A percentile compares a stretch with the other conserved stretches of the same genome.
These are phyloP conservation scores for Antedon mediterranea DNA, from an alignment of 53 echinoderm and acorn worm species.

Conservation along the genomic window DNA sequence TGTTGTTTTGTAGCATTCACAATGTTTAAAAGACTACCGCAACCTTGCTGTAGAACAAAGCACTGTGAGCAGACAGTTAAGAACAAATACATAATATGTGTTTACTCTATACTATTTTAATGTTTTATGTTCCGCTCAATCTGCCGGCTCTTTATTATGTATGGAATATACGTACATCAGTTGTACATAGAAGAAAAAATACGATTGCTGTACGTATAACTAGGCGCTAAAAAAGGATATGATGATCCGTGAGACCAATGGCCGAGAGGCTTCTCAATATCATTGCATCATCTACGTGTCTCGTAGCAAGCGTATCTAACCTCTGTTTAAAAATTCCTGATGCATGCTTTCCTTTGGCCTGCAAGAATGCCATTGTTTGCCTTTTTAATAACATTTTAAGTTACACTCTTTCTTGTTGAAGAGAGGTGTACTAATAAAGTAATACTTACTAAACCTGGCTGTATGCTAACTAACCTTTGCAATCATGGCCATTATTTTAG, in stretches of 20 bases:
- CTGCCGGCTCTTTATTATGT: too few species aligned
- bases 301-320: conserved; percentile 17
- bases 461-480: conserved; percentile 36
- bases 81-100: neutral
- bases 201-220: too few species aligned
- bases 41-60: conserved; percentile 65
- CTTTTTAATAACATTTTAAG: too few species aligned
- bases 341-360: conserved; percentile 54
- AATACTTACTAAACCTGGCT: too few species aligned
- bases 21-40: conserved; percentile 37
- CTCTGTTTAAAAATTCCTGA: conserved; percentile 23
- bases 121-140: too few species aligned
- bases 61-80: conserved; percentile 28
- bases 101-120: neutral
- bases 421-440: too few species aligned
- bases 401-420: too few species aligned
- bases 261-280: conserved; percentile 37
- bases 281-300: conserved; percentile 23
- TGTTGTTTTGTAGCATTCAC: conserved; percentile 34
- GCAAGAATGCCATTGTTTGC: too few species aligned
- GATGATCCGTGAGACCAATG: conserved; percentile 45
- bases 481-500: conserved; percentile 51
- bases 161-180: too few species aligned
- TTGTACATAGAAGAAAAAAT: too few species aligned
- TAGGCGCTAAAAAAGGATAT: conserved; percentile 61